Conservation (phyloP, 2,797 vertebrate species). For the Hydrocynus forskahlii region DNA sequence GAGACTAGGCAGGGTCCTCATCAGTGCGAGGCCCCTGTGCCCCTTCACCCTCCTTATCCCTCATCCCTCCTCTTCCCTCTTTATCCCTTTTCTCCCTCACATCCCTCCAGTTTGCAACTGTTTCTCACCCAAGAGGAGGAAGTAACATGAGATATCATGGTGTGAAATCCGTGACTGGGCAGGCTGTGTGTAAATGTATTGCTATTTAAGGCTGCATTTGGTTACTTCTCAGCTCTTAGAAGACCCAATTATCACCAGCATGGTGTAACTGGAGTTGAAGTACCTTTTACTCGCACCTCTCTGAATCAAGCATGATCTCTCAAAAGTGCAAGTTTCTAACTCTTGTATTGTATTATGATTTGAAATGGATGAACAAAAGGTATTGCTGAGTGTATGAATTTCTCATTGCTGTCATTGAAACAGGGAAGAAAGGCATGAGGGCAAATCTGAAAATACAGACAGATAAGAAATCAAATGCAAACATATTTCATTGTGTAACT, state of each 20-base stretch:
- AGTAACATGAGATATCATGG: background rate
- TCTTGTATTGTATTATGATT: no score
- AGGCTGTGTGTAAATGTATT: background rate
- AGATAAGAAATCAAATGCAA: no score
- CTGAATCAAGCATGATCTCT: no score
- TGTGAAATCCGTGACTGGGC: background rate
- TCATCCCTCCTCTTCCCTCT: background rate
- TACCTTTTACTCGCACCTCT: background rate
- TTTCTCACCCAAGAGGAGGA: background rate
- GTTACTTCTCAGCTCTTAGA: background rate
- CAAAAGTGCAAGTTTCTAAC: no score
- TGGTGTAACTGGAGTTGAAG: background rate
- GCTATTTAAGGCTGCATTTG: background rate
- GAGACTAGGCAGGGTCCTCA: slow-evolving; percentile 20
- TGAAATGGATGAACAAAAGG: no score
- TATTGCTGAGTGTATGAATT: no score
- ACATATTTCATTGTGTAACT: no score
- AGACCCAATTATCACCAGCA: background rate
- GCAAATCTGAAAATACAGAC: no score
- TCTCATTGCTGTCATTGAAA: no score
- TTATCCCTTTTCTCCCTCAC: background rate
- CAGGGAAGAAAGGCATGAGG: no score
- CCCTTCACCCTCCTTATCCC: background rate
- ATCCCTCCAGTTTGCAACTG: background rate
- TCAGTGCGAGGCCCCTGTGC: background rate